Conservation (phyloP, 2,113 vertebrate species). For the Channa maculata region DNA sequence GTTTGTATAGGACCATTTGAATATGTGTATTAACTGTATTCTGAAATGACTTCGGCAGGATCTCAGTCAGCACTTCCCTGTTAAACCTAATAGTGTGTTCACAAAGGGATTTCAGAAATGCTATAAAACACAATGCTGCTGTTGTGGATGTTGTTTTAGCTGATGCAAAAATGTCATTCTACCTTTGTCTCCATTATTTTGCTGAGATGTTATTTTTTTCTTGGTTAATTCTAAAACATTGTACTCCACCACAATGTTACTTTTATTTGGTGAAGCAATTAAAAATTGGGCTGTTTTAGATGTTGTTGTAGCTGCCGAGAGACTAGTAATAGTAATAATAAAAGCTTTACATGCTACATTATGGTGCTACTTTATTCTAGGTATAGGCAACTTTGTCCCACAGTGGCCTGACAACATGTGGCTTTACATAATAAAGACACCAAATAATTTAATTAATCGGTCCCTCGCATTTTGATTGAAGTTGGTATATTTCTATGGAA, state of each 20-base stretch:
- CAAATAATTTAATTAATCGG: constrained; percentile 24
- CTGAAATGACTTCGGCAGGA: constrained; percentile 29
- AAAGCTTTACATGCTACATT: constrained; percentile 33
- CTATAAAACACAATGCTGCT: constrained; percentile 11
- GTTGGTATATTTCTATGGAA: neutral
- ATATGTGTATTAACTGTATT: constrained; percentile 17
- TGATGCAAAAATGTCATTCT: constrained; percentile 22
- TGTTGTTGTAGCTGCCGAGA: constrained; percentile 32
- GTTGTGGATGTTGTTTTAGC: constrained; percentile 14
- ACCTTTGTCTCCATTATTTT: constrained; percentile 2
- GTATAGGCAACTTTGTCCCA: constrained; percentile 16
- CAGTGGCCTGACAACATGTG: neutral
- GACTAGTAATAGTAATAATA: constrained; percentile 31
- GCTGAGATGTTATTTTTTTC: constrained; percentile 48
- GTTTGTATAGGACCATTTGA: neutral
- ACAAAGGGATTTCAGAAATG: constrained; percentile 26
- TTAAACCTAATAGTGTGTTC: constrained; percentile 15
- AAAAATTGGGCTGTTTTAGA: constrained; percentile 52
- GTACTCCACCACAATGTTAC: constrained; percentile 33
- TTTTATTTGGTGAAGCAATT: constrained; percentile 59
- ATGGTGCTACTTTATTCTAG: constrained; percentile 21
- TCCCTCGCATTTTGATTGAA: neutral
- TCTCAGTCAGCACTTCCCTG: constrained; percentile 27
- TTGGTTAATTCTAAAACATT: constrained; percentile 37
- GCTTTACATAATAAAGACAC: constrained; percentile 24